Evolutionary conservation across 2,888 invertebrate species (phyloP).

Genomic region (Metellina segmentata): DNA sequence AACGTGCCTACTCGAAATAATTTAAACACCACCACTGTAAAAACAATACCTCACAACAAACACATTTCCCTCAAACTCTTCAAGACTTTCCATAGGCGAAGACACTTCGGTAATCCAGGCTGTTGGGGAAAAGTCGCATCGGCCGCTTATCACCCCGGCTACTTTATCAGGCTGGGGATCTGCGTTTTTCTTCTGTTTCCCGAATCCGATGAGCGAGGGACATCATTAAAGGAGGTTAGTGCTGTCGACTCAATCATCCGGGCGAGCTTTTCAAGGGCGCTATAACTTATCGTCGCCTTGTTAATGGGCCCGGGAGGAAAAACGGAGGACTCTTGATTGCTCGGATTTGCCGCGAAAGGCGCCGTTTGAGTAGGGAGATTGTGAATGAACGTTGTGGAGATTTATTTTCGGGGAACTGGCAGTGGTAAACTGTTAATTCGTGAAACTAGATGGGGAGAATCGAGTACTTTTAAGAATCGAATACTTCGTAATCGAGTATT

Average conservation of each 20-base stretch:
- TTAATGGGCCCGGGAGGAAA: slow-evolving; percentile 1
- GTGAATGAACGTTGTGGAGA: too few relatives aligned
- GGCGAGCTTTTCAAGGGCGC: slow-evolving; percentile 3
- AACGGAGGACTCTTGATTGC: too few relatives aligned
- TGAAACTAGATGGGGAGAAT: too few relatives aligned
- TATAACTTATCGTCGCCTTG: slow-evolving; percentile 15
- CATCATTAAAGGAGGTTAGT: slow-evolving; percentile 30
- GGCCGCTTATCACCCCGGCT: neutral
- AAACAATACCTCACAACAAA: neutral
- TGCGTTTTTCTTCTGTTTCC: neutral
- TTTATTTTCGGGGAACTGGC: too few relatives aligned
- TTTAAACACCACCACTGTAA: too few relatives aligned
- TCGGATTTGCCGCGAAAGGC: too few relatives aligned
- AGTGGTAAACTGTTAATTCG: too few relatives aligned
- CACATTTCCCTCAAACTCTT: neutral
- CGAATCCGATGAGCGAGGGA: slow-evolving; percentile 6
- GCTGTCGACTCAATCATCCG: slow-evolving; percentile 17
- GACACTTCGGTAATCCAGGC: neutral
- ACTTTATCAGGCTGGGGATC: neutral
- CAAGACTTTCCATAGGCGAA: neutral
- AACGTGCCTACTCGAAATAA: too few relatives aligned
- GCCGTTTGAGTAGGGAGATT: too few relatives aligned
- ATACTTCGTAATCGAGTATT: too few relatives aligned
- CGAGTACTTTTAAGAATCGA: too few relatives aligned
- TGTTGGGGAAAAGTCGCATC: neutral